Base-by-base conservation (phyloP, 2,113 vertebrate species). In the Centrocercus urophasianus region DNA sequence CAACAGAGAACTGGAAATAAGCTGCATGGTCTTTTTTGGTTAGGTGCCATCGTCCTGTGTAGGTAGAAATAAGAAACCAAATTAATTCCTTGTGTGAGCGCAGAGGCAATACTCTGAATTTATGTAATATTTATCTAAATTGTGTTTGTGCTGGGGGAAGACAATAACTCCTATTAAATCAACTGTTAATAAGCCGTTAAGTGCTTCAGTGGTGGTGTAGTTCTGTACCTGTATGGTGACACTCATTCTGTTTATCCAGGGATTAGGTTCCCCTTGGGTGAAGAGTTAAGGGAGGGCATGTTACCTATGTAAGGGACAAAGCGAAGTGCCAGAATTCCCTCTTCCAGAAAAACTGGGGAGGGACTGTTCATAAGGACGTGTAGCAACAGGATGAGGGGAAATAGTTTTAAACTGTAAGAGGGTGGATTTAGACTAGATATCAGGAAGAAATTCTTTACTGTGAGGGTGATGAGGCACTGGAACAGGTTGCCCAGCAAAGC, bases 11-110 rank as follows among this genome's bases (percentile, higher is more conserved):
- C 4, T 67, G 43, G 19, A 86, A 71, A 57, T 71, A 40, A 89
- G 25, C 34, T 81, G 52, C 19, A 16, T 8, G 5, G 0, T 1
- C 12, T 18, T 70, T 65, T 52, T 50, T 19, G 4, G 8, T 1
- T 52, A 4, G 16, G 10, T 67, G 38, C 7, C 8, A 30, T 60
- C 42, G 2, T 78, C 21, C 13, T 54, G 10, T 28, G 8, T 14
- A 47, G 36, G 17, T 28, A 76, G 47, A 83, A 89, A 60, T 47
- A 48, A 77, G 59, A 36, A 75, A 48, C 10, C 17, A 43, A 25
- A 54, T 59, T 18, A 45, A 47, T 85, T n/a, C n/a, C 30, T 17
- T 36, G 7, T 48, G 20, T 60, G 48, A 69, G 28, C 15, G 6
- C 2, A 50, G 36, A 81, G 42, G 30, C 12, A 5, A 27, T 66